A percentile compares a stretch with the other conserved stretches of the same genome.
phyloP scores from a whole-genome alignment of 1,140 invertebrate genomes.

The Tribolium madens region DNA sequence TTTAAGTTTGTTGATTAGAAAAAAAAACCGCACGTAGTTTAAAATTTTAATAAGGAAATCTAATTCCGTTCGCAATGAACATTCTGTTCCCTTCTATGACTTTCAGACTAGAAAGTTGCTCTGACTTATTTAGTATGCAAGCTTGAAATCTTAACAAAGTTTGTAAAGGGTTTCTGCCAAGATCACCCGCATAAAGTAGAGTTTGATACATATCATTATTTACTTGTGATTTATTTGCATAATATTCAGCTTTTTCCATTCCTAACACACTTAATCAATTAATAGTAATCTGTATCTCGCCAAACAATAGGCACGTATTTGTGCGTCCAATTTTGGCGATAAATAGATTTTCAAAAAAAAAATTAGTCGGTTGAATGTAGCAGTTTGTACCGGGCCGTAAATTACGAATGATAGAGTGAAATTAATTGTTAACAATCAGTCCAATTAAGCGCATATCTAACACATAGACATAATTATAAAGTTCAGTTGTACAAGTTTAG shows the following conservation, averaged over 20 bases:
- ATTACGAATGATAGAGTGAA: slow-evolving; percentile 37
- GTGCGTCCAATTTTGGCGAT: background rate
- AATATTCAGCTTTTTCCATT: slow-evolving; percentile 25
- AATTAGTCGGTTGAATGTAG: background rate
- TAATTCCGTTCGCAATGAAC: background rate
- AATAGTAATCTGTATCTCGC: background rate
- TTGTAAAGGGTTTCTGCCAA: slow-evolving; percentile 27
- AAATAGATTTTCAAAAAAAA: background rate
- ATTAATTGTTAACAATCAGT: slow-evolving; percentile 50
- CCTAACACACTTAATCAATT: slow-evolving; percentile 22
- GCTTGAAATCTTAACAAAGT: slow-evolving; percentile 33
- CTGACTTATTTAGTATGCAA: slow-evolving; percentile 31
- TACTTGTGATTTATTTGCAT: slow-evolving; percentile 30
- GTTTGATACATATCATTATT: slow-evolving; percentile 39
- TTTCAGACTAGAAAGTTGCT: slow-evolving; percentile 18
- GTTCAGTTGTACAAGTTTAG: slow-evolving; percentile 48
- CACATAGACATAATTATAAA: slow-evolving; percentile 42
- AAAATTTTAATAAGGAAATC: slow-evolving; percentile 30
- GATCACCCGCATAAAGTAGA: slow-evolving; percentile 23
- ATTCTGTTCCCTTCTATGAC: slow-evolving; percentile 27
- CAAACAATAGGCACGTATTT: background rate
- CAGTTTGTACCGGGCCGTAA: slow-evolving; percentile 15
- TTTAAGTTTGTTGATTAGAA: too few species aligned
- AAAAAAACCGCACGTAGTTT: background rate
- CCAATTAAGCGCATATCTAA: slow-evolving; percentile 46